Evolutionary conservation across 2,888 invertebrate genomes (phyloP).

Genomic region (Thecocarcelia acutangulata): DNA sequence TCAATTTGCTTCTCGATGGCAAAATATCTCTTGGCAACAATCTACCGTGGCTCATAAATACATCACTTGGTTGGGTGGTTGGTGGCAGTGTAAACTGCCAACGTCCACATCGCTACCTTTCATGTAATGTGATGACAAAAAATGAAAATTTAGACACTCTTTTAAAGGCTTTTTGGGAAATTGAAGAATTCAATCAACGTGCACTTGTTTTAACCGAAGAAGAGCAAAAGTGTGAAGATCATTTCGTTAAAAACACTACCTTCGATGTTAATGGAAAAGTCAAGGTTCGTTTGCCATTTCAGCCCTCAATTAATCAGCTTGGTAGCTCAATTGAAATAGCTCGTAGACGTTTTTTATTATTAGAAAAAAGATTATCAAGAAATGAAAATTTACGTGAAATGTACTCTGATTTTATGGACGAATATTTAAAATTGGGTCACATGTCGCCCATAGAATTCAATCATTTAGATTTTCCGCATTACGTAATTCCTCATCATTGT

Average conservation of each 20-base stretch:
- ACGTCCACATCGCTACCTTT: not conserved
- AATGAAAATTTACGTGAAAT: slow-evolving; percentile 9
- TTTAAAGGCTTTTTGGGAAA: slow-evolving; percentile 37
- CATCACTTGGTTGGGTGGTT: slow-evolving; percentile 52
- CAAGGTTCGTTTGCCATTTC: slow-evolving; percentile 28
- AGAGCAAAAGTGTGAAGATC: slow-evolving; percentile 20
- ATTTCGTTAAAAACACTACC: slow-evolving; percentile 34
- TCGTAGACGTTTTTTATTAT: slow-evolving; percentile 9
- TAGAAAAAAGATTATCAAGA: slow-evolving; percentile 42
- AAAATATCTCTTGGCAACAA: slow-evolving; percentile 43
- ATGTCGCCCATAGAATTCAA: slow-evolving; percentile 7
- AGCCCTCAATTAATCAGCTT: not conserved
- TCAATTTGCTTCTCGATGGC: slow-evolving; percentile 49
- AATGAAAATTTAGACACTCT: slow-evolving; percentile 1
- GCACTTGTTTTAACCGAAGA: slow-evolving; percentile 19
- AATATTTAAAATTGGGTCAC: not conserved
- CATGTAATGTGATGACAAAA: slow-evolving; percentile 27
- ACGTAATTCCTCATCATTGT: slow-evolving; percentile 46
- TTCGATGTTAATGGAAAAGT: slow-evolving; percentile 21
- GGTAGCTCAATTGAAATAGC: slow-evolving; percentile 45
- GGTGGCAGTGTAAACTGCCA: not conserved
- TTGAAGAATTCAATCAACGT: slow-evolving; percentile 22
- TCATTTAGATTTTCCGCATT: slow-evolving; percentile 31
- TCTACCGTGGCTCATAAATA: slow-evolving; percentile 37
- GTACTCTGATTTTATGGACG: not conserved